phyloP scores from a whole-genome alignment of 2,888 invertebrate species.

The Dromius quadrimaculatus region DNA sequence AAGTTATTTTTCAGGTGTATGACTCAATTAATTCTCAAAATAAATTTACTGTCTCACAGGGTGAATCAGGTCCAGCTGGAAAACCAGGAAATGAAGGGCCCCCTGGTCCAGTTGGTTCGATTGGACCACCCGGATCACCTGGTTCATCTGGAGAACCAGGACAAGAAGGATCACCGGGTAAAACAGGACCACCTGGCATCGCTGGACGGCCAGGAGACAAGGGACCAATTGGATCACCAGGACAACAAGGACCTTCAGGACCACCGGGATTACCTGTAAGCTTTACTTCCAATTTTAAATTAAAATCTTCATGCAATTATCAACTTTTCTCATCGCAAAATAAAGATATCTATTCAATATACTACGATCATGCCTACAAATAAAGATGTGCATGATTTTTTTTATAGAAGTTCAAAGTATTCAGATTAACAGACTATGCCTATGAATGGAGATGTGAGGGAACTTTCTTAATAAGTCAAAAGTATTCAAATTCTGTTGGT shows the following conservation, averaged over 20 bases:
- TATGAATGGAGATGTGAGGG: too few relatives aligned
- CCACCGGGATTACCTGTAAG: constrained; percentile 78
- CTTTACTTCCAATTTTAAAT: too few relatives aligned
- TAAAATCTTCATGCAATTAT: too few relatives aligned
- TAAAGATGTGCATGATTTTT: too few relatives aligned
- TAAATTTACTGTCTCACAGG: constrained; percentile 65
- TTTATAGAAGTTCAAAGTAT: too few relatives aligned
- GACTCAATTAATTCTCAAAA: constrained; percentile 20
- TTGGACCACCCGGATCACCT: constrained; percentile 76
- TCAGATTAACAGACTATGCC: too few relatives aligned
- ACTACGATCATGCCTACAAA: too few relatives aligned
- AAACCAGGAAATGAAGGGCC: constrained; percentile 81
- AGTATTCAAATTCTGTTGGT: too few relatives aligned
- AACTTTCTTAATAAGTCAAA: too few relatives aligned
- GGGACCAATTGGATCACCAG: constrained; percentile 76
- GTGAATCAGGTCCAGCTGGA: constrained; percentile 79
- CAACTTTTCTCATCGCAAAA: too few relatives aligned
- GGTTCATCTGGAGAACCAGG: constrained; percentile 74
- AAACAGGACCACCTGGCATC: constrained; percentile 79
- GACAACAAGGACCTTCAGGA: constrained; percentile 75
- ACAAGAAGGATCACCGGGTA: constrained; percentile 74
- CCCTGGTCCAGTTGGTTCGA: constrained; percentile 75
- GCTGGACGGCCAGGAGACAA: constrained; percentile 82
- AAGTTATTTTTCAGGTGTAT: constrained; percentile 16
- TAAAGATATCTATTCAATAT: too few relatives aligned